These are phyloP conservation scores for Callosobruchus maculatus DNA, from an alignment of 2,888 invertebrate genomes.

Conservation along the genomic window DNA sequence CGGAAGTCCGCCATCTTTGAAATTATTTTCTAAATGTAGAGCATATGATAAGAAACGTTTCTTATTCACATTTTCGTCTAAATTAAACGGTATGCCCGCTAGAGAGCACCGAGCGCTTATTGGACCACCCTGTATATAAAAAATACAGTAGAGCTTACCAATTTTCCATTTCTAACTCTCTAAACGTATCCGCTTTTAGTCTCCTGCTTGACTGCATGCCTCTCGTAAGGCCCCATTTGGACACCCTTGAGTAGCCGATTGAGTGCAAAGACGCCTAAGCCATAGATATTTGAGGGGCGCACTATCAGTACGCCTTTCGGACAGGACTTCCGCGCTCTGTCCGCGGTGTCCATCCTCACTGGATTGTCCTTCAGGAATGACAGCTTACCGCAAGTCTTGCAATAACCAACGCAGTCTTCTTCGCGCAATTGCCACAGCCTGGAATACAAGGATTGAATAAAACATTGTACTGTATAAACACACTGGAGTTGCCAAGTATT, in stretches of 20 bases:
- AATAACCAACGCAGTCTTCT: constrained; percentile 23
- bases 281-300: constrained; percentile 23
- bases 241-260: constrained; percentile 21
- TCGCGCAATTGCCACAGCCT: constrained; percentile 28
- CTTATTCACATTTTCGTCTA: no score
- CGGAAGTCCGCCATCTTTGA: no score
- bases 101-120: no score
- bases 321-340: constrained; percentile 27
- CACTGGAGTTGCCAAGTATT: no score
- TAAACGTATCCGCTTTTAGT: constrained; percentile 23
- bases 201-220: constrained; percentile 19
- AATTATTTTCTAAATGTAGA: no score
- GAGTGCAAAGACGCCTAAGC: constrained; percentile 28
- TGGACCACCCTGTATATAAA: no score
- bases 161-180: constrained; percentile 22
- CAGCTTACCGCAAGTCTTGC: constrained; percentile 24
- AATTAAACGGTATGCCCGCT: no score
- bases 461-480: no score
- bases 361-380: constrained; percentile 17
- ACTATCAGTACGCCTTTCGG: constrained; percentile 25
- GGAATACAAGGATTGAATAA: no score
- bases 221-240: constrained; percentile 32
- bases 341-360: constrained; percentile 18
- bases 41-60: no score
- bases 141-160: constrained; percentile 19